Conservation (phyloP, 2,888 invertebrate genomes). For the Lasioglossum leucozonium region DNA sequence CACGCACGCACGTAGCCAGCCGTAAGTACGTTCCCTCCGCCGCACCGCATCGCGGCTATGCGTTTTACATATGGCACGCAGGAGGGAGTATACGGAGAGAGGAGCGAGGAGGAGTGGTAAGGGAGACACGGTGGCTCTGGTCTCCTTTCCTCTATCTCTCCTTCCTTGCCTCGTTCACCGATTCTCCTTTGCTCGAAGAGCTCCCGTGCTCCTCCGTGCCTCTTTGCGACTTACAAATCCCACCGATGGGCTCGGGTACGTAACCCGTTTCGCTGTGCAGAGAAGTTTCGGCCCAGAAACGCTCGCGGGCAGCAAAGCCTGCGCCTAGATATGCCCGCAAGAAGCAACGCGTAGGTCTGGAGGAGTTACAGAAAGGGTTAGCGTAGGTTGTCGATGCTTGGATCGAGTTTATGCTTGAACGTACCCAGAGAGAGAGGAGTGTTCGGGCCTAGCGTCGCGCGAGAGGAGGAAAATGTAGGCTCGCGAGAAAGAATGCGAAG, state of each 20-base stretch:
- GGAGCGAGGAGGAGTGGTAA: neutral
- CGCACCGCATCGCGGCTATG: conserved; percentile 51
- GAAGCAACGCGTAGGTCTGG: neutral
- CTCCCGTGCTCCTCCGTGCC: neutral
- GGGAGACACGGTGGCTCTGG: neutral
- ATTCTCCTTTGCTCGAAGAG: conserved; percentile 5
- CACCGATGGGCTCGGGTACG: neutral
- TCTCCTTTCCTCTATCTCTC: conserved; percentile 1
- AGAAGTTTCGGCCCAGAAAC: neutral
- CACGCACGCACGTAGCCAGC: conserved; percentile 32
- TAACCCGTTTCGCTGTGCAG: neutral
- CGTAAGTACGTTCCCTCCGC: conserved; percentile 48
- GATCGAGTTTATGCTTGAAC: neutral
- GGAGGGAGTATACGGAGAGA: conserved; percentile 39
- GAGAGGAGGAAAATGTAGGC: neutral
- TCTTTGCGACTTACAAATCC: neutral
- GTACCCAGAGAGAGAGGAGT: neutral
- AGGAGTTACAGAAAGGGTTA: neutral
- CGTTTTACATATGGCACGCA: conserved; percentile 58
- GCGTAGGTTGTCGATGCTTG: neutral
- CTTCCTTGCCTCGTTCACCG: neutral
- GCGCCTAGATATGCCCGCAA: too few relatives aligned
- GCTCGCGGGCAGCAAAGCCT: neutral
- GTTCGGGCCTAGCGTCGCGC: neutral
- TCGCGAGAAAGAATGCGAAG: neutral